Conservation (phyloP, 2,888 invertebrate species). For the Megamerina dolium region DNA sequence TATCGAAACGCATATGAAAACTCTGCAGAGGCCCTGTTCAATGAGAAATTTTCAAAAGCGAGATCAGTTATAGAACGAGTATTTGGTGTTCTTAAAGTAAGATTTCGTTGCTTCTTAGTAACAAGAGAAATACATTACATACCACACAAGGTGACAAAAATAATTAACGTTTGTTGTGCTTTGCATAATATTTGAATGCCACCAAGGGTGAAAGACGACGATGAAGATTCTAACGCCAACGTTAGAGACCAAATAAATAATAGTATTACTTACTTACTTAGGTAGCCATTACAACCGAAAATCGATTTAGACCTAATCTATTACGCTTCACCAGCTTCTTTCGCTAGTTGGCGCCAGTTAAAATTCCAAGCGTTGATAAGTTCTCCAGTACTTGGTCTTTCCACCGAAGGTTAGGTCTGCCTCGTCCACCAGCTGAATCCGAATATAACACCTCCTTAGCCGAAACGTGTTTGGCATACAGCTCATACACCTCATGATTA, state of each 20-base stretch:
- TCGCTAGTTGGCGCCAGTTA: not conserved
- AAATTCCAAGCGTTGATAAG: not conserved
- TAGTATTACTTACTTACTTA: not conserved
- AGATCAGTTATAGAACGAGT: not conserved
- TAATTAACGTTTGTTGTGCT: constrained; percentile 12
- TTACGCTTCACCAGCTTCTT: not conserved
- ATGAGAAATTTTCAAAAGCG: not conserved
- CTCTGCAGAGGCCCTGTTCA: not conserved
- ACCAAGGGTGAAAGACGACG: too few relatives aligned
- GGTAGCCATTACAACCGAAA: not conserved
- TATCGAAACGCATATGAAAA: not conserved
- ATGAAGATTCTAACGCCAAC: too few relatives aligned
- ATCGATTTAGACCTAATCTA: not conserved
- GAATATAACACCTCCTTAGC: not conserved
- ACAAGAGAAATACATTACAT: not conserved
- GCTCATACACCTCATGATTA: too few relatives aligned
- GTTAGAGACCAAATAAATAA: too few relatives aligned
- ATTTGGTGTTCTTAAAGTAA: not conserved
- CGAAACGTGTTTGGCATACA: not conserved
- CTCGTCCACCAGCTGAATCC: not conserved
- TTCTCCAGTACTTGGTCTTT: not conserved
- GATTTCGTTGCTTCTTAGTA: constrained; percentile 4
- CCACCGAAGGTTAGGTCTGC: not conserved
- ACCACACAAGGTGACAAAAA: constrained; percentile 6
- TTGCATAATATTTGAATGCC: constrained; percentile 7